Percentiles rank a stretch among this genome's conserved stretches.
Evolutionary conservation across 1,140 invertebrate genomes (phyloP).

Genomic region (Metaphire vulgaris): DNA sequence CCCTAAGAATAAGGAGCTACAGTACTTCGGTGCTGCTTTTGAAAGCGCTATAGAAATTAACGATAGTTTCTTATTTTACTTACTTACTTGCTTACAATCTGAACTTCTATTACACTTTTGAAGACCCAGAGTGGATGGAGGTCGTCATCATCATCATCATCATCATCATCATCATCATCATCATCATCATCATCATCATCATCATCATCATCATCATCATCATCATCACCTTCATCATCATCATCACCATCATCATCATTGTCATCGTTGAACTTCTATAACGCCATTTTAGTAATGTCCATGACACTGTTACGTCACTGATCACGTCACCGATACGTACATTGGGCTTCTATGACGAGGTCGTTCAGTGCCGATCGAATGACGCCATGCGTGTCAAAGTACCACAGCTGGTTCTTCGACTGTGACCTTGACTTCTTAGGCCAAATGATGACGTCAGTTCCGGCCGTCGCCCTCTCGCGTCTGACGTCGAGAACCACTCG

Average conservation of each 20-base stretch:
- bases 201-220: constrained; percentile 3
- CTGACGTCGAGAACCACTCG: background rate
- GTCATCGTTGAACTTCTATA: too few relatives aligned
- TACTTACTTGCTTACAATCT: too few relatives aligned
- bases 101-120: too few relatives aligned
- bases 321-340: background rate
- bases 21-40: too few relatives aligned
- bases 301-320: too few relatives aligned
- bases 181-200: constrained; percentile 2
- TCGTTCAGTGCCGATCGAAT: background rate
- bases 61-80: too few relatives aligned
- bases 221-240: background rate
- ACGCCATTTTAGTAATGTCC: too few relatives aligned
- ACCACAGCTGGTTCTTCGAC: background rate
- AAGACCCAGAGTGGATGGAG: too few relatives aligned
- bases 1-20: too few relatives aligned
- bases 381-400: background rate
- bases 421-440: background rate
- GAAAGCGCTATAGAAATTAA: too few relatives aligned
- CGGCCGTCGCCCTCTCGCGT: background rate
- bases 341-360: background rate
- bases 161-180: constrained; percentile 2
- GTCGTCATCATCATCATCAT: constrained; percentile 1
- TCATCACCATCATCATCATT: background rate
- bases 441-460: background rate